phyloP scores from a whole-genome alignment of 2,113 vertebrate genomes.

The Planiliza haematocheilus region DNA sequence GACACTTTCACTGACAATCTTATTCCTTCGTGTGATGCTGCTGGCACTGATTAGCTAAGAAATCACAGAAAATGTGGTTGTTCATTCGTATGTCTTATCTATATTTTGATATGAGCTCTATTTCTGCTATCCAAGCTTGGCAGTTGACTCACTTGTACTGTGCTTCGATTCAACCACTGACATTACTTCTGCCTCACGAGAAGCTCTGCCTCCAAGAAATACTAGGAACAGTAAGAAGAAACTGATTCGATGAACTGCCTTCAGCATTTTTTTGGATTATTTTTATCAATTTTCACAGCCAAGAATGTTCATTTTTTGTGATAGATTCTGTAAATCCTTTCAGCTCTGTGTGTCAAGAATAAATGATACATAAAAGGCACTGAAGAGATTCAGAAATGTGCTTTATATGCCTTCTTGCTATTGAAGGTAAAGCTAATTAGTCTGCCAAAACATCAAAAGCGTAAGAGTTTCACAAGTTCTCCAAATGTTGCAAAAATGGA shows the following conservation, averaged over 20 bases:
- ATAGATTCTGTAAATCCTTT: slow-evolving; percentile 4
- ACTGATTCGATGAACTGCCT: slow-evolving; percentile 7
- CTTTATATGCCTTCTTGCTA: neutral
- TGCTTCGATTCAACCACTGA: slow-evolving; percentile 11
- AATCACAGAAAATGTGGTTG: neutral
- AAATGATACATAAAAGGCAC: neutral
- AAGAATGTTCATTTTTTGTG: neutral
- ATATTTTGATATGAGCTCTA: slow-evolving; percentile 24
- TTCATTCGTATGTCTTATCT: neutral
- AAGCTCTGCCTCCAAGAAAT: slow-evolving; percentile 24
- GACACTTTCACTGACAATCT: neutral
- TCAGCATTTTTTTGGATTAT: slow-evolving; percentile 6
- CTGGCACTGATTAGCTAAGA: neutral
- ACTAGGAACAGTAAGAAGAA: neutral
- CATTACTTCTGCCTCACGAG: slow-evolving; percentile 29
- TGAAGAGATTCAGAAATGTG: neutral
- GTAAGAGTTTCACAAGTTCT: too few relatives aligned
- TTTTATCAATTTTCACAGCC: neutral
- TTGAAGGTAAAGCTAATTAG: too few relatives aligned
- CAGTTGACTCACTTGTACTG: slow-evolving; percentile 12
- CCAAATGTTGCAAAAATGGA: too few relatives aligned
- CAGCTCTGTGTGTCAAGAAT: neutral
- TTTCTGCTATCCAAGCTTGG: slow-evolving; percentile 10
- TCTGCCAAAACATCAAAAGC: too few relatives aligned
- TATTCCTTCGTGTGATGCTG: neutral